Evolutionary conservation across 2,888 invertebrate species (phyloP), one percentile per base, ranked within the genome.

Genomic region (Lysandra coridon): DNA sequence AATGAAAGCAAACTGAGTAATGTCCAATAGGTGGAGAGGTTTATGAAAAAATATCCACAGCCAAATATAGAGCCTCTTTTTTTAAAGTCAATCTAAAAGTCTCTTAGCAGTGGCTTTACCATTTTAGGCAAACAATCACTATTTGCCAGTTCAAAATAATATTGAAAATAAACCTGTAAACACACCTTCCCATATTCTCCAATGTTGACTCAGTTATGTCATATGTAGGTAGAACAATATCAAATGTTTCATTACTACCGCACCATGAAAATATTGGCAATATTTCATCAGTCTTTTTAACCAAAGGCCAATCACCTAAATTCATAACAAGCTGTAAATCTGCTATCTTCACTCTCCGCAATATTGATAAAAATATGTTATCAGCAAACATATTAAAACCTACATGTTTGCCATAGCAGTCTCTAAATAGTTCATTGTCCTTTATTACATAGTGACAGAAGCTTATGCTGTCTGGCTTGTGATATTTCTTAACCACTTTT

Each of bases 321-420:
- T 99, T 99, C 76, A 98, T 95, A 83, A 99, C 97, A 85, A 99
- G 96, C 90, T 99, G 99, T 85, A 98, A 92, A 90, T 99, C 97
- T 4, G 99, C 98, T 79, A 99, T 89, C 37, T 92, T 85, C 37
- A 97, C 96, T 95, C 98, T 98, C 83, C 98, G 95, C 17, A 96
- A 90, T 78, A 99, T 88, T 0, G 98, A 98, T 75, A 98, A 89
- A 49, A 99, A 90, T 80, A 98, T 96, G 74, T 97, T 96, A 91
- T 99, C 99, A 91, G 98, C 96, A 92, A 99, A 99, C 96, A 98
- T 98, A 89, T 98, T 98, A 89, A 99, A 99, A 0, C 98, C 99
- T 14, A 98, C 97, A 94, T 99, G 97, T 89, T 98, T 97, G 17
- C 99, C 99, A 92, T 98, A 98, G 87, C 99, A 99, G 85, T 97